Conservation (phyloP, 2,888 invertebrate genomes). For the Carterocephalus palaemon region DNA sequence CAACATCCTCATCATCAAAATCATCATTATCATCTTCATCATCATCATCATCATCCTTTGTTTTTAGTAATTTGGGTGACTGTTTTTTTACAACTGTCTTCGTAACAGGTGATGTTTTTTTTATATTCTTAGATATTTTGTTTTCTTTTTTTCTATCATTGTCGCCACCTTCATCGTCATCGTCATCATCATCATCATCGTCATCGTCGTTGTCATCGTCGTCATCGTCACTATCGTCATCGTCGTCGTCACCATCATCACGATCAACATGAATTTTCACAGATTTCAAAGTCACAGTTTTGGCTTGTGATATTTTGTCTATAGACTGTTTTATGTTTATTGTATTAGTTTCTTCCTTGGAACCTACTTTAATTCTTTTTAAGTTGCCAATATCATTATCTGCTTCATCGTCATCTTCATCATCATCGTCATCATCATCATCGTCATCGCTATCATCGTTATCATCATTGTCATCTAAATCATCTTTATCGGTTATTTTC, state of each 20-base stretch:
- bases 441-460: conserved; percentile 32
- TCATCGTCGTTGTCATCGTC: conserved; percentile 17
- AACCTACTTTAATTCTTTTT: conserved; percentile 28
- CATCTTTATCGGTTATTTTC: conserved; percentile 27
- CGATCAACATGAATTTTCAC: conserved; percentile 24
- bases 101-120: conserved; percentile 12
- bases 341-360: conserved; percentile 18
- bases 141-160: conserved; percentile 29
- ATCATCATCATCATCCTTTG: conserved; percentile 26
- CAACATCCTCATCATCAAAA: conserved; percentile 35
- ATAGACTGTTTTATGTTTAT: conserved; percentile 11
- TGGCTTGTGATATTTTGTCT: conserved; percentile 1
- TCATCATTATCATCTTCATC: conserved; percentile 31
- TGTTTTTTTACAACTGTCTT: conserved; percentile 6
- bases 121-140: conserved; percentile 25
- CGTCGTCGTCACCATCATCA: conserved; percentile 30
- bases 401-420: conserved; percentile 29
- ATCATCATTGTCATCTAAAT: conserved; percentile 41
- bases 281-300: conserved; percentile 31
- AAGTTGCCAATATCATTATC: conserved; percentile 33
- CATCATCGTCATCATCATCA: conserved; percentile 31
- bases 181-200: conserved; percentile 31
- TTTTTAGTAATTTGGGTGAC: not conserved
- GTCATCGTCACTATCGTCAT: conserved; percentile 17
- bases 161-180: conserved; percentile 36